A percentile compares a stretch with the other conserved stretches of the same genome.
These are phyloP conservation scores for Psephotus haematonotus DNA, from an alignment of 2,113 vertebrate species.

Conservation along the genomic window DNA sequence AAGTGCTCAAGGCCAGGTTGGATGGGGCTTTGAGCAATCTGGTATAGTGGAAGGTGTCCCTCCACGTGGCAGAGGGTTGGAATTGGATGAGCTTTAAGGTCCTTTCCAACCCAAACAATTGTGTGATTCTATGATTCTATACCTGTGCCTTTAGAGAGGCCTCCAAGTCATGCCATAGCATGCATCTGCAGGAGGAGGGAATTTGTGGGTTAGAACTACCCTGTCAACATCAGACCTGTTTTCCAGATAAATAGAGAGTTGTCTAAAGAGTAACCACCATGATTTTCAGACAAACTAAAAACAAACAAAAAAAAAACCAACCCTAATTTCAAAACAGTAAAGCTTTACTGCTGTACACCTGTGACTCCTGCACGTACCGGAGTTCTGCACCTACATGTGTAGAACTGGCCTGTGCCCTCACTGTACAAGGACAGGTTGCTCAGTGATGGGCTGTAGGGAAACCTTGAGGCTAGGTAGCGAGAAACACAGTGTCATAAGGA, in stretches of 20 bases:
- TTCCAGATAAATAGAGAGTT: background rate
- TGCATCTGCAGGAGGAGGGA: background rate
- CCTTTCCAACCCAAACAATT: background rate
- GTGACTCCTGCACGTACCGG: fast-evolving
- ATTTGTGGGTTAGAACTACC: background rate
- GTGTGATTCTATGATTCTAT: background rate
- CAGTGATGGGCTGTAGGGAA: background rate
- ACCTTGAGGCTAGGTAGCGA: background rate
- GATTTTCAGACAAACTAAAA: background rate
- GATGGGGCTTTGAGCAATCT: background rate
- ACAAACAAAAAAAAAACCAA: background rate
- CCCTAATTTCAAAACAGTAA: background rate
- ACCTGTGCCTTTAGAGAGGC: background rate
- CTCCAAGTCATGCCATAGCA: fast-evolving
- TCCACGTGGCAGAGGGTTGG: background rate
- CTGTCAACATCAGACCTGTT: background rate
- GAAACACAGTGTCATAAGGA: background rate
- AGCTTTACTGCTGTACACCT: background rate
- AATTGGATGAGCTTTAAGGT: background rate
- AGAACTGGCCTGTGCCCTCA: background rate
- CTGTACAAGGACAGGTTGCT: background rate
- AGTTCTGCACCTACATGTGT: background rate
- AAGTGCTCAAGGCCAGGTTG: background rate
- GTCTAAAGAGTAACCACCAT: background rate
- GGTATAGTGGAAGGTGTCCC: background rate